Evolutionary conservation across 2,888 invertebrate genomes (phyloP).

Genomic region (Caenorhabditis afra): DNA sequence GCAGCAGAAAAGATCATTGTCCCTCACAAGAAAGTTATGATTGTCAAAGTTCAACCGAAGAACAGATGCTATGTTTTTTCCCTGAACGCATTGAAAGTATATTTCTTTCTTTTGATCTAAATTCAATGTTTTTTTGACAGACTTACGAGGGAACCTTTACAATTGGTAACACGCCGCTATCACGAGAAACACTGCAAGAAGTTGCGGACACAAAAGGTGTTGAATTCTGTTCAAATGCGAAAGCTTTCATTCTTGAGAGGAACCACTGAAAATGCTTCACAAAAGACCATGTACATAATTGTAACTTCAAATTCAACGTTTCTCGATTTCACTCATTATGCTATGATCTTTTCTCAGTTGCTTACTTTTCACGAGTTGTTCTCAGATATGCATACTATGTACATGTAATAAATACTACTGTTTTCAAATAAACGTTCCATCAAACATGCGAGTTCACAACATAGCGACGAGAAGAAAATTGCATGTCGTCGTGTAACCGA

Average conservation of each 20-base stretch:
- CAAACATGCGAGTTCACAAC: too few relatives aligned
- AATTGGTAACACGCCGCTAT: constrained; percentile 15
- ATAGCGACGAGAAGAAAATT: background rate
- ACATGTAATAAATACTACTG: too few relatives aligned
- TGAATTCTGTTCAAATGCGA: constrained; percentile 35
- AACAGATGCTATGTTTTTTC: constrained; percentile 62
- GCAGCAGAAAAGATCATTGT: constrained; percentile 34
- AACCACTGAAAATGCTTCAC: background rate
- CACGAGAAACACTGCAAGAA: constrained; percentile 15
- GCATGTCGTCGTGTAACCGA: constrained; percentile 51
- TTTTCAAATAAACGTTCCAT: too few relatives aligned
- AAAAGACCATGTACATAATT: background rate
- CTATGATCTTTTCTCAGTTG: background rate
- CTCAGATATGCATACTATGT: background rate
- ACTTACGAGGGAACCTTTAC: constrained; percentile 20
- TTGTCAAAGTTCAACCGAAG: constrained; percentile 52
- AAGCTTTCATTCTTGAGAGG: constrained; percentile 48
- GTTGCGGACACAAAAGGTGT: constrained; percentile 42
- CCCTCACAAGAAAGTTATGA: constrained; percentile 51
- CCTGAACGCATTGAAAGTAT: constrained; percentile 12
- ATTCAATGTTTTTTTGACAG: constrained; percentile 16
- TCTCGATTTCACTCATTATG: background rate
- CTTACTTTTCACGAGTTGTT: constrained; percentile 3
- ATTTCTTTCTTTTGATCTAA: background rate
- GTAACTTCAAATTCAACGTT: background rate